These are phyloP conservation scores for Parauchenoglanis punctatus DNA, from an alignment of 2,797 vertebrate genomes.

Conservation along the genomic window DNA sequence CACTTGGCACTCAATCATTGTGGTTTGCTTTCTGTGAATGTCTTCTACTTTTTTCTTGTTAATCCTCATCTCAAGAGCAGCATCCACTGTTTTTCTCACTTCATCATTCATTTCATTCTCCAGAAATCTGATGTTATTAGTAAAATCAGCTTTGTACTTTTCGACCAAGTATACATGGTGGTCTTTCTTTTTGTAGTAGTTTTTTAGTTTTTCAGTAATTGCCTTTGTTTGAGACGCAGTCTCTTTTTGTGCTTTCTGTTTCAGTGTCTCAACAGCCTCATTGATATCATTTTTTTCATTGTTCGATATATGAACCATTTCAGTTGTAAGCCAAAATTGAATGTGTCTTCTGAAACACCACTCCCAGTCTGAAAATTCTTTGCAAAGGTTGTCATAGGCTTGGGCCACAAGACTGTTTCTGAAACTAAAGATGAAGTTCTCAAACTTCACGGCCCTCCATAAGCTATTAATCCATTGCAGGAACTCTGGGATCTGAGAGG, in stretches of 20 bases:
- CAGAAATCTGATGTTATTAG: constrained; percentile 38
- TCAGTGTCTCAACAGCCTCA: background rate
- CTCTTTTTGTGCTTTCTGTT: fast-evolving
- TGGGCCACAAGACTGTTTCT: constrained; percentile 70
- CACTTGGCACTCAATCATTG: constrained; percentile 58
- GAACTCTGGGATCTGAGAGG: constrained; percentile 70
- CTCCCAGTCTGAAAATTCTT: constrained; percentile 64
- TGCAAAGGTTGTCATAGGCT: constrained; percentile 66
- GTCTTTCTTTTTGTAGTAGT: constrained; percentile 61
- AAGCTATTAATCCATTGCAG: constrained; percentile 70
- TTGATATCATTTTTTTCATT: background rate
- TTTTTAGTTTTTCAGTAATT: constrained; percentile 27
- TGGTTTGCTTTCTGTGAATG: constrained; percentile 47
- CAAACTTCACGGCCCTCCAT: constrained; percentile 70
- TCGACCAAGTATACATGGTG: constrained; percentile 60
- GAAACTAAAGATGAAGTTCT: constrained; percentile 75
- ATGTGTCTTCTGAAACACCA: constrained; percentile 66
- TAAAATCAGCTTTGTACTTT: constrained; percentile 64
- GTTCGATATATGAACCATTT: constrained; percentile 58
- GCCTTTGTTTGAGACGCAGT: background rate
- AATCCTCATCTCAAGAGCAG: constrained; percentile 20
- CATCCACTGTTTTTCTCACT: constrained; percentile 21
- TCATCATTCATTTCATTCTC: constrained; percentile 52
- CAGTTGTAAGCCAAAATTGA: constrained; percentile 43
- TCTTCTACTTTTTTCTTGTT: constrained; percentile 42